phyloP scores from a whole-genome alignment of 2,113 vertebrate genomes.

The Hystrix cristata region DNA sequence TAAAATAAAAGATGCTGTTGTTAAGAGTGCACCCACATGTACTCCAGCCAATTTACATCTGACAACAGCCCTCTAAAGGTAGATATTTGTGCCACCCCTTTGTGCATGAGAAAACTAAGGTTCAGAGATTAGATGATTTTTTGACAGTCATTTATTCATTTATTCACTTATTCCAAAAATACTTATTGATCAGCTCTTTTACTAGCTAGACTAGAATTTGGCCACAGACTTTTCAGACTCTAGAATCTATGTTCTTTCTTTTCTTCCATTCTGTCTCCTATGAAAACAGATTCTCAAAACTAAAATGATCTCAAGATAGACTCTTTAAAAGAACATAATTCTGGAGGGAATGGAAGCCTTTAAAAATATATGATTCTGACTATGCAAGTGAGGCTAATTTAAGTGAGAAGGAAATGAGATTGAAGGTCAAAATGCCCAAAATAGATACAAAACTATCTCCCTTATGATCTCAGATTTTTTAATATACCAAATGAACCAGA shows the following conservation, averaged over 20 bases:
- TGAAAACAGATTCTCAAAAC: conserved; percentile 12
- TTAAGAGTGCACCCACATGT: background rate
- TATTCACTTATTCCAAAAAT: background rate
- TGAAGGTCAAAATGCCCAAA: conserved; percentile 72
- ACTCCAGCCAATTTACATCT: background rate
- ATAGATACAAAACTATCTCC: conserved; percentile 71
- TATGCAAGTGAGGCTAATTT: conserved; percentile 63
- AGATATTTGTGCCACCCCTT: background rate
- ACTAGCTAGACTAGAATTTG: background rate
- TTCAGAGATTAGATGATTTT: background rate
- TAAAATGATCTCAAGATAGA: background rate
- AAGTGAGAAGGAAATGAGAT: conserved; percentile 76
- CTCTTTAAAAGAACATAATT: conserved; percentile 45
- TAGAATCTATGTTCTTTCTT: background rate
- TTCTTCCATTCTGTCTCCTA: background rate
- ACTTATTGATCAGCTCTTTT: background rate
- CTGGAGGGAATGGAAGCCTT: conserved; percentile 41
- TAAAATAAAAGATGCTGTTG: background rate
- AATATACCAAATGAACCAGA: conserved; percentile 61
- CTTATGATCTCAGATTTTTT: conserved; percentile 75
- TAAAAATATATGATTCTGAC: conserved; percentile 63
- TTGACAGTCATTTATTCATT: background rate
- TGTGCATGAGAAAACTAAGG: background rate
- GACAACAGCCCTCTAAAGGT: background rate
- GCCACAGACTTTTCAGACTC: background rate